Percentiles rank a stretch among this genome's conserved stretches.
Evolutionary conservation across 2,797 vertebrate species (phyloP).

Genomic region (Enteromius unitaeniatus): DNA sequence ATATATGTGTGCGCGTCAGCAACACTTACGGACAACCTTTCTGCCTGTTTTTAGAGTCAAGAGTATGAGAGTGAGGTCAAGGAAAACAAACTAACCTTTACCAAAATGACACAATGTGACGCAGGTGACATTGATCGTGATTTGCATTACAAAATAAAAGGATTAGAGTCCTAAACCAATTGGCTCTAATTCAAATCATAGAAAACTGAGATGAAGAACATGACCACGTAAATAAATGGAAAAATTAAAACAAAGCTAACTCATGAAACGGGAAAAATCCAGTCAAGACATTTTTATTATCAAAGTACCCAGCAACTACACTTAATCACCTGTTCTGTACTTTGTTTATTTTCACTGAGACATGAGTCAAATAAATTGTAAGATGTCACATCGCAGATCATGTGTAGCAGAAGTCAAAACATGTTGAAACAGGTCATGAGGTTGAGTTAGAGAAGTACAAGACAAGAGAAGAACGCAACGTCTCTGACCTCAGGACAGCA

Average conservation of each 20-base stretch:
- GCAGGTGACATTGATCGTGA: slow-evolving; percentile 42
- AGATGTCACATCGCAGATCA: neutral
- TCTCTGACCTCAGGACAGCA: neutral
- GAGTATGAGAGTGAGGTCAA: slow-evolving; percentile 36
- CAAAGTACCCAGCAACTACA: neutral
- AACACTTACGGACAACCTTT: neutral
- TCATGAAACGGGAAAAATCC: neutral
- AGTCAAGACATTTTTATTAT: neutral
- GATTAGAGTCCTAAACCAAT: neutral
- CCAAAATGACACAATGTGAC: slow-evolving; percentile 52
- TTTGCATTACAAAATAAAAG: neutral
- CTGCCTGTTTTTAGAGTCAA: slow-evolving; percentile 8
- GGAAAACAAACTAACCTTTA: slow-evolving; percentile 56
- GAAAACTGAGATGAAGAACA: neutral
- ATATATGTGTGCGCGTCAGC: neutral
- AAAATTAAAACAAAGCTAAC: neutral
- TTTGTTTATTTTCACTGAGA: neutral
- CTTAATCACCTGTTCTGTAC: neutral
- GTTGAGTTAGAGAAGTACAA: neutral
- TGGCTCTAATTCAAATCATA: neutral
- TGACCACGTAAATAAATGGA: neutral
- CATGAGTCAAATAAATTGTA: neutral
- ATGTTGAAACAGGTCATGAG: neutral
- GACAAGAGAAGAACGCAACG: neutral
- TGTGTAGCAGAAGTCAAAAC: neutral